These are phyloP conservation scores for Rapana venosa DNA, from an alignment of 2,888 invertebrate genomes.

Conservation along the genomic window DNA sequence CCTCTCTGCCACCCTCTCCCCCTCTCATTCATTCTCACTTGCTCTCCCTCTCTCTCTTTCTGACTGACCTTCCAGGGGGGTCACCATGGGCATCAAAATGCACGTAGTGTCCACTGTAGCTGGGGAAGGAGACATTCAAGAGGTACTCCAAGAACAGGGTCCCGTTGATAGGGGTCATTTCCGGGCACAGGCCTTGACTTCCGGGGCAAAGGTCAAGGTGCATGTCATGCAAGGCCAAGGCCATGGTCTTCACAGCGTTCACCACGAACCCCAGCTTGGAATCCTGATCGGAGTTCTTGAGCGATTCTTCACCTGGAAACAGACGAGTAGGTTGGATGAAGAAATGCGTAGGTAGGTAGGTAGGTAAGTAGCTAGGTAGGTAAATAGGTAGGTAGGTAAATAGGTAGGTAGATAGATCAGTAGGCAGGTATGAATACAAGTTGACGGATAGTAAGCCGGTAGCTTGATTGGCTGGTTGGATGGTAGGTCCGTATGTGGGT, in stretches of 20 bases:
- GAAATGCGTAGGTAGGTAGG: too few species aligned
- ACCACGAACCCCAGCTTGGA: constrained; percentile 89
- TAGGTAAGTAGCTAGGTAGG: too few species aligned
- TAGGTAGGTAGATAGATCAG: neutral
- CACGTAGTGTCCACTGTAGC: constrained; percentile 83
- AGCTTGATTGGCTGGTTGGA: too few species aligned
- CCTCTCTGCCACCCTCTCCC: too few species aligned
- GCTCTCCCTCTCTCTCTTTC: neutral
- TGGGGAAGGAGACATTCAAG: constrained; percentile 85
- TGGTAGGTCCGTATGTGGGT: too few species aligned
- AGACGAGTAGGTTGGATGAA: neutral
- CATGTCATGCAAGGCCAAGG: constrained; percentile 86
- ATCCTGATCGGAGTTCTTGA: constrained; percentile 81
- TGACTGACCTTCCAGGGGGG: constrained; percentile 85
- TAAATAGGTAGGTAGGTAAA: too few species aligned
- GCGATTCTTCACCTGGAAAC: constrained; percentile 82
- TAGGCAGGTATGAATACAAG: too few species aligned
- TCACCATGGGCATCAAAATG: constrained; percentile 88
- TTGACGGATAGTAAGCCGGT: too few species aligned
- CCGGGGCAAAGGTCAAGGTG: constrained; percentile 82
- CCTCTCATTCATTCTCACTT: neutral
- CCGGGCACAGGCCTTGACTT: constrained; percentile 82
- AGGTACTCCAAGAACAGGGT: constrained; percentile 84
- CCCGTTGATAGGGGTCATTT: constrained; percentile 86
- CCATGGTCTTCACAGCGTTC: constrained; percentile 88